Conservation (phyloP, 1,140 invertebrate genomes). For the Helicorthomorpha holstii region DNA sequence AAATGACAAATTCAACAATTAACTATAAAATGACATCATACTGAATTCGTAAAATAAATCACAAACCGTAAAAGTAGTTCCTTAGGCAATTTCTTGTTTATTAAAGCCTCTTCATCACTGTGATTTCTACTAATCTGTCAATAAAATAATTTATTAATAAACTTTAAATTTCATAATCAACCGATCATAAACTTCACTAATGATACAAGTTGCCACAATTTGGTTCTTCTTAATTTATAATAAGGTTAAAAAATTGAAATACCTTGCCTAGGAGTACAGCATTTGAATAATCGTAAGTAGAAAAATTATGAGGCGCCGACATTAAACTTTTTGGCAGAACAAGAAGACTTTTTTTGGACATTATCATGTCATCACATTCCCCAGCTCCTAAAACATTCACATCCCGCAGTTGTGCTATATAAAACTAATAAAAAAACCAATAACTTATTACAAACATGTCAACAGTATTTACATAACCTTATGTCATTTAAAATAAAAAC, state of each 20-base stretch:
- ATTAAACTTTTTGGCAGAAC: not conserved
- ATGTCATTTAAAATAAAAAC: too few relatives aligned
- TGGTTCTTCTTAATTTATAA: not conserved
- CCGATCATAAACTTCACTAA: too few relatives aligned
- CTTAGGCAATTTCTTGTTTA: conserved; percentile 91
- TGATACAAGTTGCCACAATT: too few relatives aligned
- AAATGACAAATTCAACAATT: conserved; percentile 2
- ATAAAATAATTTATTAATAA: too few relatives aligned
- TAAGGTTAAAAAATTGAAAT: not conserved
- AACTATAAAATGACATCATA: conserved; percentile 7
- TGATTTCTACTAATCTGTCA: conserved; percentile 1
- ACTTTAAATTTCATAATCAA: too few relatives aligned
- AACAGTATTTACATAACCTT: too few relatives aligned
- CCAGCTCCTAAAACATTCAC: too few relatives aligned
- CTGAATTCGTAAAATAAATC: conserved; percentile 1
- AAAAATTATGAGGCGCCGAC: not conserved
- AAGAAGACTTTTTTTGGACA: conserved; percentile 3
- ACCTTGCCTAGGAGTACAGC: not conserved
- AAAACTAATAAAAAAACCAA: too few relatives aligned
- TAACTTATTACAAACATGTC: too few relatives aligned
- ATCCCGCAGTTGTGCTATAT: too few relatives aligned
- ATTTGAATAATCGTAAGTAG: not conserved
- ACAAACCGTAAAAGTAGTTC: conserved; percentile 68
- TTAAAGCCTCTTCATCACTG: conserved; percentile 57
- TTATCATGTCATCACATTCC: too few relatives aligned